Conservation (phyloP, 2,113 vertebrate species). For the Lethenteron reissneri region DNA sequence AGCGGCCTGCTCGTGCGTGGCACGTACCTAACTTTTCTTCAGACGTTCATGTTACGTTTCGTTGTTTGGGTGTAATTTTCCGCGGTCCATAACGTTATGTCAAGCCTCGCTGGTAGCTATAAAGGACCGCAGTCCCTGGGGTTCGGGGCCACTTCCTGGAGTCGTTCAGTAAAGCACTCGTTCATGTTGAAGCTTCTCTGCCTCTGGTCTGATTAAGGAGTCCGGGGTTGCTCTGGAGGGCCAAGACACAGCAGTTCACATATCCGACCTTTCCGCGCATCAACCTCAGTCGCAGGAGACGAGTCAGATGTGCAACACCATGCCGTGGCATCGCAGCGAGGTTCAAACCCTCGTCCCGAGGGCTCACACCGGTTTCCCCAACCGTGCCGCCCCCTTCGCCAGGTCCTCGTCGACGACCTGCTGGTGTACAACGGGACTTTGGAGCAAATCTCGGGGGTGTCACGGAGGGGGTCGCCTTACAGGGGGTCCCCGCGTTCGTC, state of each 20-base stretch:
- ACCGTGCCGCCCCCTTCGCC: conserved; percentile 5
- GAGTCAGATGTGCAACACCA: neutral
- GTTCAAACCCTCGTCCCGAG: neutral
- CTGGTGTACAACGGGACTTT: conserved; percentile 81
- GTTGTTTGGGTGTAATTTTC: no score
- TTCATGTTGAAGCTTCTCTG: no score
- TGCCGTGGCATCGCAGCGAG: neutral
- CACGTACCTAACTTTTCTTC: no score
- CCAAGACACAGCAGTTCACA: neutral
- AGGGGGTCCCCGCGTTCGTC: conserved; percentile 27
- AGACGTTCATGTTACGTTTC: no score
- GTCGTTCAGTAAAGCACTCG: no score
- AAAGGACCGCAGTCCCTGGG: no score
- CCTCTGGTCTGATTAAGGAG: neutral
- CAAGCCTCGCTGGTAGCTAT: no score
- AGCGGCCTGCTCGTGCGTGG: no score
- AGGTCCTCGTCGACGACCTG: conserved; percentile 86
- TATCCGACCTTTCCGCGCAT: neutral
- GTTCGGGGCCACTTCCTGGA: no score
- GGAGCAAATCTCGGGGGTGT: conserved; percentile 16
- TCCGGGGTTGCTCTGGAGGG: neutral
- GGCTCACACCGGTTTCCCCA: neutral
- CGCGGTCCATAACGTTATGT: no score
- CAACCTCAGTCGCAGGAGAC: neutral
- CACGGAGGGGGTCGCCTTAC: conserved; percentile 10